Conservation (phyloP, 1,140 invertebrate genomes). For the Apocrypta bakeri region DNA sequence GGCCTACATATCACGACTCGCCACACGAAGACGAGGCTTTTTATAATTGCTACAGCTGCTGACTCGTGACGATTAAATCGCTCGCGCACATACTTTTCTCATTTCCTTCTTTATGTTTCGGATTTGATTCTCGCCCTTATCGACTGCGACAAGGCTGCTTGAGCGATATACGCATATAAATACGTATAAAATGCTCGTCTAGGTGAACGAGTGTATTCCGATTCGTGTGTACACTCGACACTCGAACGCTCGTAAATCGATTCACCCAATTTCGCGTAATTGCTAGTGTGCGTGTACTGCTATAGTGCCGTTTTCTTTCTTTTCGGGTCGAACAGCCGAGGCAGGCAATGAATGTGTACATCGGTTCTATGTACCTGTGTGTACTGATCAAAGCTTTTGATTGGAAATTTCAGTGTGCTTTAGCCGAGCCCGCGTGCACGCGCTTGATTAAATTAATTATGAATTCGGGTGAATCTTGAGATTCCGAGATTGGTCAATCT, state of each 20-base stretch:
- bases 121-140: conserved; percentile 6
- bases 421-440: not conserved
- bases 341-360: not conserved
- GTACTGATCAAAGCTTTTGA: not conserved
- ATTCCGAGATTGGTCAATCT: not conserved
- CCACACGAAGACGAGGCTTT: not conserved
- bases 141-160: conserved; percentile 24
- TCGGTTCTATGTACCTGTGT: not conserved
- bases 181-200: not conserved
- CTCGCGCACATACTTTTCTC: conserved; percentile 6
- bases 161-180: not conserved
- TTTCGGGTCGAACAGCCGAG: not conserved
- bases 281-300: not conserved
- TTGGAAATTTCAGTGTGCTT: not conserved
- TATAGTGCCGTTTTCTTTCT: not conserved
- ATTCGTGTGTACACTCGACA: conserved; percentile 27
- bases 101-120: conserved; percentile 14
- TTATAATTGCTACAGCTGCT: not conserved
- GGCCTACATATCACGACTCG: conserved; percentile 9
- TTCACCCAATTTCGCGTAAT: conserved; percentile 49
- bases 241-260: conserved; percentile 46
- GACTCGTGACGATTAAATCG: conserved; percentile 25
- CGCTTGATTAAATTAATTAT: conserved; percentile 27
- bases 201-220: conserved; percentile 5
- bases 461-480: not conserved